Evolutionary conservation across 2,797 vertebrate genomes (phyloP).

Genomic region (Typhlichthys eigenmanni): DNA sequence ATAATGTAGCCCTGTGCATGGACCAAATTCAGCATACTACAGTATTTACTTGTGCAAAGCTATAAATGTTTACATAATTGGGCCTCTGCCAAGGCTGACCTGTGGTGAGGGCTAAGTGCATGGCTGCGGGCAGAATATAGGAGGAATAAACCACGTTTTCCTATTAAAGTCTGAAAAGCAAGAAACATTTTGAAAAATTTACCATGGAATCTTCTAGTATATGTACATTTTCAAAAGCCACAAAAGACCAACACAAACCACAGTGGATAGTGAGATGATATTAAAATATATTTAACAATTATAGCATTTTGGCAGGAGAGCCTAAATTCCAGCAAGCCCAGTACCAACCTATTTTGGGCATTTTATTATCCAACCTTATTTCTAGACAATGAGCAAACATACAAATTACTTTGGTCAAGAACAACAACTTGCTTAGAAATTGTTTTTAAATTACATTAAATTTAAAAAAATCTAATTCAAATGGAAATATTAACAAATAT

Average conservation of each 20-base stretch:
- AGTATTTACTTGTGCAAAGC: slow-evolving; percentile 30
- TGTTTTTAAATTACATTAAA: not conserved
- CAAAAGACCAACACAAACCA: slow-evolving; percentile 35
- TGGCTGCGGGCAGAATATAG: slow-evolving; percentile 40
- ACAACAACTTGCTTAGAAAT: not conserved
- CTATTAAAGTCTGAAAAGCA: slow-evolving; percentile 33
- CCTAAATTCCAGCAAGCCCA: not conserved
- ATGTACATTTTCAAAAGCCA: slow-evolving; percentile 35
- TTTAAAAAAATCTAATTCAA: too few relatives aligned
- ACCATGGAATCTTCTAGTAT: slow-evolving; percentile 50
- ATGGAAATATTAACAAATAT: too few relatives aligned
- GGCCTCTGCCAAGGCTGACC: slow-evolving; percentile 48
- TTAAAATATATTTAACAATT: slow-evolving; percentile 7
- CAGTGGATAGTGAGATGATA: slow-evolving; percentile 41
- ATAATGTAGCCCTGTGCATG: slow-evolving; percentile 33
- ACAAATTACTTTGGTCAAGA: not conserved
- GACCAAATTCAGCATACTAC: slow-evolving; percentile 26
- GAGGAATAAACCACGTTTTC: slow-evolving; percentile 37
- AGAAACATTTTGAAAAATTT: slow-evolving; percentile 27
- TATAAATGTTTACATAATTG: slow-evolving; percentile 59
- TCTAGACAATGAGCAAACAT: not conserved
- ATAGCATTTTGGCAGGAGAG: slow-evolving; percentile 14
- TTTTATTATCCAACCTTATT: not conserved
- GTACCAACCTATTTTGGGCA: not conserved
- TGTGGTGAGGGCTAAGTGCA: slow-evolving; percentile 51